Evolutionary conservation across 2,888 invertebrate species (phyloP).

Genomic region (Bhutanitis thaidina): DNA sequence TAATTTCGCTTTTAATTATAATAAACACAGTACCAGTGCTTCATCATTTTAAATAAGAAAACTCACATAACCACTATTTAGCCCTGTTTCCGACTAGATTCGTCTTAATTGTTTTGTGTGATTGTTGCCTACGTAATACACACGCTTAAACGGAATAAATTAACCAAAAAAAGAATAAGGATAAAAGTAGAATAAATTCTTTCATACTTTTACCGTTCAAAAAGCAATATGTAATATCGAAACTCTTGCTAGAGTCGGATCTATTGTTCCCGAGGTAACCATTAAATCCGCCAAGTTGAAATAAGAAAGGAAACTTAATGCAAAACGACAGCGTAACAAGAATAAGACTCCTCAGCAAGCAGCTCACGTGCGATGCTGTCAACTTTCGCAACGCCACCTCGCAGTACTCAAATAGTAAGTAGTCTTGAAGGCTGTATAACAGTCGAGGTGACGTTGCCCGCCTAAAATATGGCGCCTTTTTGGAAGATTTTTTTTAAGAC

Average conservation of each 20-base stretch:
- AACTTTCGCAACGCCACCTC: constrained; percentile 77
- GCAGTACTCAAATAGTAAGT: constrained; percentile 63
- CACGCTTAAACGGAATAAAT: neutral
- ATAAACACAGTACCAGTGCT: too few species aligned
- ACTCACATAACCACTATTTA: too few species aligned
- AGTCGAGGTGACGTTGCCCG: constrained; percentile 30
- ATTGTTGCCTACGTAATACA: too few species aligned
- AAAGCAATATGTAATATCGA: constrained; percentile 16
- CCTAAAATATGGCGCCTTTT: constrained; percentile 21
- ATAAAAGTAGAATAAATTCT: constrained; percentile 16
- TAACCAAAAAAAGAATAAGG: constrained; percentile 1
- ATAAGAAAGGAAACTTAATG: constrained; percentile 55
- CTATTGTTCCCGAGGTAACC: constrained; percentile 27
- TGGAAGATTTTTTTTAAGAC: constrained; percentile 15
- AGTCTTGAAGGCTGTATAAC: constrained; percentile 65
- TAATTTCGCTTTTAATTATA: too few species aligned
- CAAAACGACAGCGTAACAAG: constrained; percentile 51
- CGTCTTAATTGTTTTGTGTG: too few species aligned
- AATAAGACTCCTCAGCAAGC: constrained; percentile 58
- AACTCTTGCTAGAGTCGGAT: constrained; percentile 13
- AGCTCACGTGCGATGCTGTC: constrained; percentile 68
- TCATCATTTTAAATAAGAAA: too few species aligned
- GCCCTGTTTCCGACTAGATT: too few species aligned
- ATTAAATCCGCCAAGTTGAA: constrained; percentile 37
- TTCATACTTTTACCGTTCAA: constrained; percentile 15